Evolutionary conservation across 53 echinoderm and acorn worm species (phyloP), one percentile per base, ranked within the genome.

Genomic region (Holothuria scabra): DNA sequence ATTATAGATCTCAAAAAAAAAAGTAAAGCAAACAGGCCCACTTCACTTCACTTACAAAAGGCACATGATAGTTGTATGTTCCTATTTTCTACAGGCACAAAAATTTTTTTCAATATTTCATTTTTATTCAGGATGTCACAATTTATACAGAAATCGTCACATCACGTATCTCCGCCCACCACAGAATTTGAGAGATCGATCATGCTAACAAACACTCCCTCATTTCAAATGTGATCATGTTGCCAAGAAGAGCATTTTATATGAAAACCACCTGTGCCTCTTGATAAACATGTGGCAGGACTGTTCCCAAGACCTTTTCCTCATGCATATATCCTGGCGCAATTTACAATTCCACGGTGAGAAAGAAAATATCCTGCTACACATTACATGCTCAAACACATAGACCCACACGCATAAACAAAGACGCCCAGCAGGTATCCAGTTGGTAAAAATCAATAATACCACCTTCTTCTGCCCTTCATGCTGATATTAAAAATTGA

Each of bases 361-460:
- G 49, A 72, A 52, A 21, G 72, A 49, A 72, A 72, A 72, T 72
- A 72, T 72, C 72, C 72, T 72, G 72, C 46, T 46, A 48, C 48
- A 44, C 48, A 72, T 48, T 72, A 72, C 44, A 48, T 72, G 72
- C 46, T 72, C 44, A 72, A 22, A 72, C 37, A 72, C 72, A 72
- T 44, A 72, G 46, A 46, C 46, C 72, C 48, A 72, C 46, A 26
- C 46, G 48, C 72, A 72, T 72, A 72, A 72, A 72, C 72, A 72
- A 72, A 72, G 72, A 72, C 34, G 72, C 72, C 72, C 72, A 72
- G 72, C 72, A 72, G 72, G 72, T 72, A 72, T 72, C 72, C 72
- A 72, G 72, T 72, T 72, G 72, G 72, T 44, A 72, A 72, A 72
- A 72, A 72, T 72, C 72, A 72, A 72, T 72, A 72, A 38, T 44